Evolutionary conservation across 2,113 vertebrate genomes (phyloP).

Genomic region (Callopanchax toddi): DNA sequence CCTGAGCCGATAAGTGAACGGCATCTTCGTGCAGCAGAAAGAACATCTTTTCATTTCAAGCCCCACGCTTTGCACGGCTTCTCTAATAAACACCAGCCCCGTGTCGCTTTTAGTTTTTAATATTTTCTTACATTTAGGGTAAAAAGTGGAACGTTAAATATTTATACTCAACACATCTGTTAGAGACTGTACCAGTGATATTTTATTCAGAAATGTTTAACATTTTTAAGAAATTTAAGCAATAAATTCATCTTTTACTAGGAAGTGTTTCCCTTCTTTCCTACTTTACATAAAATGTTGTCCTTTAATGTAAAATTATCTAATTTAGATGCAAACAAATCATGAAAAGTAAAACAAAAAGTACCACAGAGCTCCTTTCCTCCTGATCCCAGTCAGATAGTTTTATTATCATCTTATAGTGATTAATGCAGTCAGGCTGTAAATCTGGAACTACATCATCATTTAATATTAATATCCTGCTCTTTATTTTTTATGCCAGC

Average conservation of each 20-base stretch:
- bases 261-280: too few relatives aligned
- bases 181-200: background rate
- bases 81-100: too few relatives aligned
- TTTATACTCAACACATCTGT: slow-evolving; percentile 6
- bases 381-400: slow-evolving; percentile 28
- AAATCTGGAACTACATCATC: slow-evolving; percentile 20
- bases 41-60: slow-evolving; percentile 38
- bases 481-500: slow-evolving; percentile 22
- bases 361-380: slow-evolving; percentile 18
- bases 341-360: too few relatives aligned
- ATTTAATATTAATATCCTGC: slow-evolving; percentile 21
- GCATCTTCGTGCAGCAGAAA: slow-evolving; percentile 18
- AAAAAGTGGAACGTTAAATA: background rate
- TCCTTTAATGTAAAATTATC: too few relatives aligned
- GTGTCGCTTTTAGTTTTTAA: slow-evolving; percentile 2
- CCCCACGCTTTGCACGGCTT: slow-evolving; percentile 21
- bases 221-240: too few relatives aligned
- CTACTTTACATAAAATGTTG: too few relatives aligned
- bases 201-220: too few relatives aligned
- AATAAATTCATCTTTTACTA: too few relatives aligned
- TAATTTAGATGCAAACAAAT: too few relatives aligned
- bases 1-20: background rate
- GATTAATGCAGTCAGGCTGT: slow-evolving; percentile 17
- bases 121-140: background rate
- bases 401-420: slow-evolving; percentile 48